These are phyloP conservation scores for Calameuta pallipes DNA, from an alignment of 2,888 invertebrate species.

Conservation along the genomic window DNA sequence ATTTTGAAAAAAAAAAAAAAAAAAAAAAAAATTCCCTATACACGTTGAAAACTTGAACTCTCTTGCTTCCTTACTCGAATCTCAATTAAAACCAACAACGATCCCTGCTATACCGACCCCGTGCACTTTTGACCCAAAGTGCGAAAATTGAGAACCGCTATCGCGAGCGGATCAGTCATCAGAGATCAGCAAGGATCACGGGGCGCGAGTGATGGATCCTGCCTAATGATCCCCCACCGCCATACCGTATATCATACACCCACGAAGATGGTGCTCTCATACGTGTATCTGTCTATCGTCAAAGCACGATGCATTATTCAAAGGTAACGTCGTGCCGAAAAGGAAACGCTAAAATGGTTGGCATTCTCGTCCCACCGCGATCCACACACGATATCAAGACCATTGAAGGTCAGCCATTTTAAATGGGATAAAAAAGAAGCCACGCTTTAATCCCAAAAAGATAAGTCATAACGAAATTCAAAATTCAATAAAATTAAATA, in stretches of 20 bases:
- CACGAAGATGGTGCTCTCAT: slow-evolving; percentile 9
- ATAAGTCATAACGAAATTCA: no score
- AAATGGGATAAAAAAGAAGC: no score
- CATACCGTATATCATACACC: slow-evolving; percentile 11
- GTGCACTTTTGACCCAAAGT: background rate
- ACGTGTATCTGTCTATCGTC: slow-evolving; percentile 12
- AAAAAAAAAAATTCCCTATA: background rate
- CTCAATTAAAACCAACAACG: background rate
- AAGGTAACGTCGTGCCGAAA: slow-evolving; percentile 8
- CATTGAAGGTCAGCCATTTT: no score
- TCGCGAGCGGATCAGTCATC: slow-evolving; percentile 48
- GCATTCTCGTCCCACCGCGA: background rate
- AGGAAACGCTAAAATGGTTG: slow-evolving; percentile 20
- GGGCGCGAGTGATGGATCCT: slow-evolving; percentile 51
- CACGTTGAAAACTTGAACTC: background rate
- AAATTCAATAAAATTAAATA: no score
- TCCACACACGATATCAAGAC: no score
- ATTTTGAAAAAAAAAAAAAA: background rate
- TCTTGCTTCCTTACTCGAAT: no score
- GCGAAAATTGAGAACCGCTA: slow-evolving; percentile 40
- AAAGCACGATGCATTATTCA: slow-evolving; percentile 28
- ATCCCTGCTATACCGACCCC: background rate
- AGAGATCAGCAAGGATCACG: slow-evolving; percentile 51
- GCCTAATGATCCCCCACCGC: slow-evolving; percentile 48
- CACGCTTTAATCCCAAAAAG: no score